phyloP scores from a whole-genome alignment of 2,888 invertebrate species.

The Aporophyla nigra region DNA sequence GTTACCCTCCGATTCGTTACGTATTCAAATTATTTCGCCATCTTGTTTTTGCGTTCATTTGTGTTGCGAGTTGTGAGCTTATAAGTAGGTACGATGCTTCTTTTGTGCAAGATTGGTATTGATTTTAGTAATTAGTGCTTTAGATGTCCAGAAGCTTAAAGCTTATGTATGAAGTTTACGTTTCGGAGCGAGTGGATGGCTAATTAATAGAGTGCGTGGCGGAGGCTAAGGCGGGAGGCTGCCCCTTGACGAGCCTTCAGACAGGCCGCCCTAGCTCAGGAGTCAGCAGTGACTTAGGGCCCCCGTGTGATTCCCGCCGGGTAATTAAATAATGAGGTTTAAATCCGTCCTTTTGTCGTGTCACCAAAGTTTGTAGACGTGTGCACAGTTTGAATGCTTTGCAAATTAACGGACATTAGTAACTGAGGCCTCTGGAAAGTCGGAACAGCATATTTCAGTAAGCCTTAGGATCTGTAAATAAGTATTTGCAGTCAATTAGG shows the following conservation, averaged over 20 bases:
- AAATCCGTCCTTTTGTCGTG: conserved; percentile 77
- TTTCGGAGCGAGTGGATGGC: conserved; percentile 69
- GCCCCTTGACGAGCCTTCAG: conserved; percentile 80
- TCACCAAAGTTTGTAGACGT: conserved; percentile 64
- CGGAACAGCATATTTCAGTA: neutral
- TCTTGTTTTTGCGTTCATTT: conserved; percentile 88
- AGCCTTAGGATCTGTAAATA: neutral
- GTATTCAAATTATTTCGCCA: conserved; percentile 90
- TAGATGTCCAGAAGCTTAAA: conserved; percentile 39
- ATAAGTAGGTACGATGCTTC: conserved; percentile 77
- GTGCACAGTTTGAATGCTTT: conserved; percentile 44
- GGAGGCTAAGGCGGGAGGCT: conserved; percentile 75
- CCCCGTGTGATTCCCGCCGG: conserved; percentile 80
- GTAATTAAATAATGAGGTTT: conserved; percentile 87
- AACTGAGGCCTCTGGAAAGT: conserved; percentile 22
- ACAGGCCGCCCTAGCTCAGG: conserved; percentile 77
- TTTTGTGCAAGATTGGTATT: conserved; percentile 76
- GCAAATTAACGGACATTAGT: conserved; percentile 58
- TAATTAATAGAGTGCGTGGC: conserved; percentile 85
- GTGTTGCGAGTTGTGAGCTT: conserved; percentile 76
- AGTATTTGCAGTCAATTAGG: neutral
- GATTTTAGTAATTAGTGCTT: conserved; percentile 81
- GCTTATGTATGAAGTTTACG: conserved; percentile 42
- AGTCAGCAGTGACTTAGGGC: conserved; percentile 78
- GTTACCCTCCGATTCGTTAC: conserved; percentile 89